Percentiles rank a stretch among this genome's conserved stretches.
phyloP scores from a whole-genome alignment of 2,113 vertebrate genomes.

The Aptenodytes patagonicus region DNA sequence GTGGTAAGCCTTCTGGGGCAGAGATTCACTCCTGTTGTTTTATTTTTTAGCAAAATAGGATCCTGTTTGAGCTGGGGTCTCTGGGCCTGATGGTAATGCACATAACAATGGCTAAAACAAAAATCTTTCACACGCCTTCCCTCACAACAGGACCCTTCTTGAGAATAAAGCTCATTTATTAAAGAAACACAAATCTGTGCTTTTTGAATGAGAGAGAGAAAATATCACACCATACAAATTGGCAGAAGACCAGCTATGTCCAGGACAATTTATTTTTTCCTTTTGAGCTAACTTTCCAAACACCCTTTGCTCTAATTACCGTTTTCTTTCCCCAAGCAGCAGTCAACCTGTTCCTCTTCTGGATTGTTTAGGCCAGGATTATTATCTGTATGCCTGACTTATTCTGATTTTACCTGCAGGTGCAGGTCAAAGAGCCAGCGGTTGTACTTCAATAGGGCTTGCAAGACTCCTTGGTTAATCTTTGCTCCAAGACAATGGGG shows the following conservation, averaged over 20 bases:
- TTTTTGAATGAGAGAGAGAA: neutral
- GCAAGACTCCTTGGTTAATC: neutral
- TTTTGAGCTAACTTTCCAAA: neutral
- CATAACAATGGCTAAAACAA: neutral
- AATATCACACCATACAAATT: neutral
- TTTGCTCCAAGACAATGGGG: neutral
- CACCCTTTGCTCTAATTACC: neutral
- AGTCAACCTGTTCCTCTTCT: neutral
- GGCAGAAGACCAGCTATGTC: neutral
- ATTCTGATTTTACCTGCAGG: slow-evolving; percentile 15
- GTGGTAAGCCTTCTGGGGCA: neutral
- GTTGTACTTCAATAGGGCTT: neutral
- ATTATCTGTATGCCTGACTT: neutral
- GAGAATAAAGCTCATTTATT: neutral
- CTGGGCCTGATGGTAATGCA: neutral
- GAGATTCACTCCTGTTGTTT: neutral
- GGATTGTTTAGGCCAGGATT: slow-evolving; percentile 8
- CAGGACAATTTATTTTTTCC: neutral
- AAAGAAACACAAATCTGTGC: neutral
- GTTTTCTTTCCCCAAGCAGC: neutral
- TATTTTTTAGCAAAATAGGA: neutral
- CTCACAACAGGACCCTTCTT: neutral
- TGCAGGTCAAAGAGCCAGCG: slow-evolving; percentile 1
- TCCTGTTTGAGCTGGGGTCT: neutral
- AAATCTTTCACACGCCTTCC: neutral